phyloP scores from a whole-genome alignment of 2,888 invertebrate genomes.

The Nezara viridula region DNA sequence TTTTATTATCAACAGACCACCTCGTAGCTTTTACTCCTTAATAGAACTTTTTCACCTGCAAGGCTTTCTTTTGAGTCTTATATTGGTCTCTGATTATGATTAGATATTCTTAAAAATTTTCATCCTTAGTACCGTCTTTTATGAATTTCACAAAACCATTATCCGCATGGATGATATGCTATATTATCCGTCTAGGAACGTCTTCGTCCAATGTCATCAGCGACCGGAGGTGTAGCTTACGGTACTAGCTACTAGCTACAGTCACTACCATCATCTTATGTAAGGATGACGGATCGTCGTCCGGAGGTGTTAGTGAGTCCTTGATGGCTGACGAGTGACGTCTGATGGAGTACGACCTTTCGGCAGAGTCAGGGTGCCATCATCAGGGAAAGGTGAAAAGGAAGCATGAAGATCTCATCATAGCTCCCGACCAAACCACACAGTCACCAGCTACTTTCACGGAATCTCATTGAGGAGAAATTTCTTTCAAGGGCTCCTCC shows the following conservation, averaged over 20 bases:
- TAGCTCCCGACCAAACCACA: not conserved
- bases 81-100: too few relatives aligned
- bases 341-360: slow-evolving; percentile 21
- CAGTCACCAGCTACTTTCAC: slow-evolving; percentile 37
- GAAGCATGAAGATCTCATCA: slow-evolving; percentile 32
- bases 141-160: too few relatives aligned
- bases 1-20: too few relatives aligned
- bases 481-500: slow-evolving; percentile 29
- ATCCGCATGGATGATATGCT: not conserved
- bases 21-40: too few relatives aligned
- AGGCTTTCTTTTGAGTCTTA: too few relatives aligned
- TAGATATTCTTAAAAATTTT: too few relatives aligned
- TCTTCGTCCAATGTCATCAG: not conserved
- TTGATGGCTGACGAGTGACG: not conserved
- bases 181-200: not conserved
- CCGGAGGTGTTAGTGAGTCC: not conserved
- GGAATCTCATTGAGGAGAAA: slow-evolving; percentile 48
- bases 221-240: not conserved
- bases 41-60: too few relatives aligned
- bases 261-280: not conserved
- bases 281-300: not conserved
- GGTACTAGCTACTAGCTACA: not conserved
- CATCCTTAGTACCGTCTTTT: not conserved
- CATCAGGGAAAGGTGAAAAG: slow-evolving; percentile 39
- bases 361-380: slow-evolving; percentile 16